These are phyloP conservation scores for Bombus polaris DNA, from an alignment of 1,140 invertebrate species.

Conservation along the genomic window DNA sequence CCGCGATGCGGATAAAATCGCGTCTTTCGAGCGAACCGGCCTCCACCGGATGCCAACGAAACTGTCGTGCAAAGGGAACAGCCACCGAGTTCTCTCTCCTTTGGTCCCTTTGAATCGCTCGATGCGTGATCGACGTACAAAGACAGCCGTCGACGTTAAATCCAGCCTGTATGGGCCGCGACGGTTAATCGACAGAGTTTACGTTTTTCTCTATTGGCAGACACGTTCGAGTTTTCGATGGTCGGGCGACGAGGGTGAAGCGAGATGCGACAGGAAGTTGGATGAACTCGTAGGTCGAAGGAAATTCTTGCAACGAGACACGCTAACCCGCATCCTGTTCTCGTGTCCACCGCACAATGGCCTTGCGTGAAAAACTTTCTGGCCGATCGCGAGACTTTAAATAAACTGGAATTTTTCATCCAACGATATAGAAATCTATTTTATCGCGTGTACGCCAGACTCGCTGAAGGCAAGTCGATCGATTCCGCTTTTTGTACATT, in stretches of 20 bases:
- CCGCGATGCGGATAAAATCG: constrained; percentile 46
- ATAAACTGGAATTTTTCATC: not conserved
- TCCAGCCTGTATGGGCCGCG: not conserved
- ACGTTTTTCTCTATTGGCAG: too few species aligned
- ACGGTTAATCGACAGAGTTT: constrained; percentile 7
- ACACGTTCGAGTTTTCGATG: constrained; percentile 7
- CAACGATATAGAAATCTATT: too few species aligned
- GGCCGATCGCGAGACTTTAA: not conserved
- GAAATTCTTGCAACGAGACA: not conserved
- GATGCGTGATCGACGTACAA: constrained; percentile 29
- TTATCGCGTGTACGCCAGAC: too few species aligned
- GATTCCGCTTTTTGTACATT: too few species aligned
- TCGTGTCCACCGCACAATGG: not conserved
- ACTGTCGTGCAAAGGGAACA: not conserved
- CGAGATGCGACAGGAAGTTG: not conserved
- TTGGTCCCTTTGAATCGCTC: not conserved
- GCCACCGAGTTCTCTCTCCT: too few species aligned
- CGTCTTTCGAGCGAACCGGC: constrained; percentile 32
- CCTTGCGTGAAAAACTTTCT: not conserved
- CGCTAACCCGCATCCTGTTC: constrained; percentile 33
- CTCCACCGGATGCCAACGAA: not conserved
- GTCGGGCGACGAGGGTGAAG: not conserved
- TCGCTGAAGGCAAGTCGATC: too few species aligned
- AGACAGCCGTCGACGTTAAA: not conserved
- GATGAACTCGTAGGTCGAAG: not conserved